A percentile compares a stretch with the other conserved stretches of the same genome.
phyloP scores from a whole-genome alignment of 2,113 vertebrate genomes.

The Bujurquina vittata region DNA sequence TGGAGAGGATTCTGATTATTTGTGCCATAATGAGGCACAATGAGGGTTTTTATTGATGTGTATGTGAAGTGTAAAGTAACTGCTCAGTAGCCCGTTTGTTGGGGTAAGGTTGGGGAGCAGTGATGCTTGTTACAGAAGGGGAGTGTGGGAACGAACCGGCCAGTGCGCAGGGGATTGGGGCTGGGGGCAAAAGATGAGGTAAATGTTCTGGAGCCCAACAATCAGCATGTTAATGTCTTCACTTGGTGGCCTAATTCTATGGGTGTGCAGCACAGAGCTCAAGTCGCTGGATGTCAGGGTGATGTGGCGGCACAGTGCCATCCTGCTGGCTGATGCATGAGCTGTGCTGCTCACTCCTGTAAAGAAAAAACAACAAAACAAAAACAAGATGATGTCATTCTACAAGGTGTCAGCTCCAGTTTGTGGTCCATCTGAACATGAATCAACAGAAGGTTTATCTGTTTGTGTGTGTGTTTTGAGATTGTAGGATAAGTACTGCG shows the following conservation, averaged over 20 bases:
- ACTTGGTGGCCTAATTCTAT: slow-evolving; percentile 70
- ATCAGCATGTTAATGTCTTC: slow-evolving; percentile 73
- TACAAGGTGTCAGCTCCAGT: slow-evolving; percentile 46
- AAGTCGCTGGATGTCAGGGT: slow-evolving; percentile 44
- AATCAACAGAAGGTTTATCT: slow-evolving; percentile 5
- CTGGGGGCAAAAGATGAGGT: slow-evolving; percentile 64
- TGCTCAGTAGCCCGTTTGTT: slow-evolving; percentile 63
- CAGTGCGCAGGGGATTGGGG: slow-evolving; percentile 52
- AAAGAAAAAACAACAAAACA: slow-evolving; percentile 33
- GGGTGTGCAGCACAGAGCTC: slow-evolving; percentile 23
- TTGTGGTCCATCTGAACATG: slow-evolving; percentile 29
- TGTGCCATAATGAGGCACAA: slow-evolving; percentile 5
- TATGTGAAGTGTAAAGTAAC: slow-evolving; percentile 61
- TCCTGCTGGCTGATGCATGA: slow-evolving; percentile 33
- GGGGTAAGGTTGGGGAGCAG: slow-evolving; percentile 57
- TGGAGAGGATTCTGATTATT: slow-evolving; percentile 9
- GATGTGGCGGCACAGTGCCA: slow-evolving; percentile 19
- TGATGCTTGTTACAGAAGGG: slow-evolving; percentile 56
- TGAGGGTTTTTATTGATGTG: slow-evolving; percentile 33
- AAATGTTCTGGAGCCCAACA: slow-evolving; percentile 72
- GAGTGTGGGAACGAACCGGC: slow-evolving; percentile 73
- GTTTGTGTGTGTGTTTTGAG: slow-evolving; percentile 1
- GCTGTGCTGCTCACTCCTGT: slow-evolving; percentile 17
- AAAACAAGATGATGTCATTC: slow-evolving; percentile 55
- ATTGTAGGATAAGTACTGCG: not conserved